Percentiles rank a stretch among this genome's conserved stretches.
These are phyloP conservation scores for Congeria kusceri DNA, from an alignment of 2,888 invertebrate genomes.

Conservation along the genomic window DNA sequence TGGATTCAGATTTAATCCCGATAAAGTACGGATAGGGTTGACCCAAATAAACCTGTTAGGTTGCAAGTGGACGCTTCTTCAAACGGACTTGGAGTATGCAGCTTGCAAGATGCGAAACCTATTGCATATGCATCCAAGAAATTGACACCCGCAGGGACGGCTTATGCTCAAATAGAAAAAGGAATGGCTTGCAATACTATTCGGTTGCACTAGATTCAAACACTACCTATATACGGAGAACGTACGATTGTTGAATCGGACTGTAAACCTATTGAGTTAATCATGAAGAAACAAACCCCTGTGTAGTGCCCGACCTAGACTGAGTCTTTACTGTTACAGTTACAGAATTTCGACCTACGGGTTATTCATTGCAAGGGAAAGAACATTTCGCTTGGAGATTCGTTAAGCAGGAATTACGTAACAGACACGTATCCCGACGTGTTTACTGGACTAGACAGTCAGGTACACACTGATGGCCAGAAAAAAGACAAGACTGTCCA, in stretches of 20 bases:
- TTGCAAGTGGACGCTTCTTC: slow-evolving; percentile 22
- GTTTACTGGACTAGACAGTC: background rate
- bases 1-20: background rate
- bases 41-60: slow-evolving; percentile 6
- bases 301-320: background rate
- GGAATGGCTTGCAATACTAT: slow-evolving; percentile 12
- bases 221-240: background rate
- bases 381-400: background rate
- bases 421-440: background rate
- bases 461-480: background rate
- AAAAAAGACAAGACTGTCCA: background rate
- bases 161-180: slow-evolving; percentile 40
- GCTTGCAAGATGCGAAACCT: slow-evolving; percentile 15
- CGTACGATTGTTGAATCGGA: too few relatives aligned
- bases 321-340: background rate
- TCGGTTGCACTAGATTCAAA: background rate
- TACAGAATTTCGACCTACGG: background rate
- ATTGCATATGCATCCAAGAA: slow-evolving; percentile 39
- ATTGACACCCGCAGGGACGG: slow-evolving; percentile 13
- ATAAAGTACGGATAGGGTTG: background rate
- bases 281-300: slow-evolving; percentile 2
- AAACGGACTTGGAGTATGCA: slow-evolving; percentile 7
- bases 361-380: background rate
- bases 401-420: background rate
- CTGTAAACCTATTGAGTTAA: background rate